Evolutionary conservation across 2,113 vertebrate species (phyloP), one percentile per base, ranked within the genome.

Genomic region (Onychostoma macrolepis): DNA sequence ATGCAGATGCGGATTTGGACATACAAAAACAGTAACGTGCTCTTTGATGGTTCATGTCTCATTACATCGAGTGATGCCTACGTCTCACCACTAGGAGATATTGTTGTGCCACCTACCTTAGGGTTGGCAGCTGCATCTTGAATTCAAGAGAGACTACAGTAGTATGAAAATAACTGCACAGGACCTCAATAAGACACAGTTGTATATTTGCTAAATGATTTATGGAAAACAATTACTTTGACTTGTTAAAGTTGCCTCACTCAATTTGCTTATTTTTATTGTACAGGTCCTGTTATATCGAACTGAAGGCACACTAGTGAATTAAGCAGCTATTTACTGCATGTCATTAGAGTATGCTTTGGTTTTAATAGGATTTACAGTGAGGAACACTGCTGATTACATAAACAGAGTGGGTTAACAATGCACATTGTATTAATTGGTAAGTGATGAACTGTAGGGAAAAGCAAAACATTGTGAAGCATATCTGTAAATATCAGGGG

Each of bases 51-150:
- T 75, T 50, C 15, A 10, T 28, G 8, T 86, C 65, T 48, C 48
- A 58, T 41, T 67, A 58, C 38, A 30, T 80, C 30, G 33, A 36
- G 26, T 28, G 28, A n/a, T 86, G 85, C 75, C 67, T 48, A 36
- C 8, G 2, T 89, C 80, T 83, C 84, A 69, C 87, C 74, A 87
- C 41, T 43, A 85, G 84, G 53, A 91, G 80, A 85, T 88, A 78
- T 86, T 90, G 76, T 87, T 89, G 78, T 84, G 84, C 71, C 71
- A 84, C 61, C 45, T 71, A 38, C 61, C 26, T 21, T 5, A 6
- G 4, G 36, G 24, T 33, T 50, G 43, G 53, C 74, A 26, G 56
- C 69, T n/a, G 58, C 10, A 43, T 84, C 86, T 74, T 41, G 6
- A 38, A 53, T 89, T 72, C 56, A 71, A 24, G 33, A 15, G 56